phyloP scores from a whole-genome alignment of 2,113 vertebrate species.

The Alethe diademata region DNA sequence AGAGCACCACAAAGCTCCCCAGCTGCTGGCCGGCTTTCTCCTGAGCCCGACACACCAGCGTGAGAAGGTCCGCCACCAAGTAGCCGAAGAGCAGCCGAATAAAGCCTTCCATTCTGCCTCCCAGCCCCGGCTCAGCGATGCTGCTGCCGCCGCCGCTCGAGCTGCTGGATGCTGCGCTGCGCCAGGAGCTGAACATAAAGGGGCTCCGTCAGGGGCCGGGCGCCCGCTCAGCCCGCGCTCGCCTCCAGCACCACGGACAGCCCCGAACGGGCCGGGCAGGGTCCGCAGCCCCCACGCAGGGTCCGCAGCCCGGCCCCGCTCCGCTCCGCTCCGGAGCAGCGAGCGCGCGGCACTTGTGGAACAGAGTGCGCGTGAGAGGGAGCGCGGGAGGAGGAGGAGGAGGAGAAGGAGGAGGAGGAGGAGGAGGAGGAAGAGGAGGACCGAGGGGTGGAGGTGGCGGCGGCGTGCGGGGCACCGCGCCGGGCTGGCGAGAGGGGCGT shows the following conservation, averaged over 20 bases:
- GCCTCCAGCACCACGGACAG: conserved; percentile 63
- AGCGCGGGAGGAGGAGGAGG: conserved; percentile 24
- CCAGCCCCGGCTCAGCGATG: conserved; percentile 61
- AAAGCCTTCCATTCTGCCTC: conserved; percentile 79
- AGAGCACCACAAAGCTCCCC: conserved; percentile 90
- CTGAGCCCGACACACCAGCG: conserved; percentile 90
- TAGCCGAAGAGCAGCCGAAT: conserved; percentile 87
- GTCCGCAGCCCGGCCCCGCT: neutral
- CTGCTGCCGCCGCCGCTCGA: conserved; percentile 63
- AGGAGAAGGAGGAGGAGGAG: neutral
- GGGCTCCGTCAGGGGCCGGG: conserved; percentile 68
- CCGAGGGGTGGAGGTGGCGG: conserved; percentile 47
- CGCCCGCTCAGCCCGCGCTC: conserved; percentile 64
- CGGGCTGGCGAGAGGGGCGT: conserved; percentile 6
- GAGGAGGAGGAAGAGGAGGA: conserved; percentile 56
- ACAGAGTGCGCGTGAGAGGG: conserved; percentile 21
- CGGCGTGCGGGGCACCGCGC: conserved; percentile 26
- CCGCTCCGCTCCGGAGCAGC: neutral
- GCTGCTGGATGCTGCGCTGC: conserved; percentile 72
- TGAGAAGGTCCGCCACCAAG: conserved; percentile 91
- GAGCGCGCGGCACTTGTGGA: conserved; percentile 77
- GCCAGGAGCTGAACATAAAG: conserved; percentile 75
- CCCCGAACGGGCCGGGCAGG: conserved; percentile 39
- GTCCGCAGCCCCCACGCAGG: neutral
- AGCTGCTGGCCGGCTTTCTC: conserved; percentile 88